Evolutionary conservation across 2,113 vertebrate species (phyloP), one percentile per base, ranked within the genome.

Genomic region (Aphyosemion australe): DNA sequence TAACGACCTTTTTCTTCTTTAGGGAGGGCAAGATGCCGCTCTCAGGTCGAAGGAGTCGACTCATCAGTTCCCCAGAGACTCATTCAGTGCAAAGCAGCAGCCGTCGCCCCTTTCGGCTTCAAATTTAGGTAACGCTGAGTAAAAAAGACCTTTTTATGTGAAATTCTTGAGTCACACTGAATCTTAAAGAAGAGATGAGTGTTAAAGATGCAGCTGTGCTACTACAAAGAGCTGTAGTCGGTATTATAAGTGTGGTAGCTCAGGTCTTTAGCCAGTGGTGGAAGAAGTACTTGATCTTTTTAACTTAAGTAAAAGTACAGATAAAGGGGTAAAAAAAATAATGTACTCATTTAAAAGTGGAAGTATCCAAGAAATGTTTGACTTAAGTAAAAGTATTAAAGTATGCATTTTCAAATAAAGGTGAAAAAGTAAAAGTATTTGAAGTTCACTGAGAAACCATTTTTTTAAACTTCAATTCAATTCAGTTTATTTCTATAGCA

Each of bases 71-170:
- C 54, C 72, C 61, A 65, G 54, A 73, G 73, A 80, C 50, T 69
- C 85, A 61, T 76, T 57, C 58, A 63, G 62, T 61, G 58, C 65
- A 11, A 84, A 85, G 43, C 86, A 83, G 49, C 86, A 74, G 64
- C 43, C 61, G 5, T 43, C 68, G 0, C 34, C 75, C 3, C 31
- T 70, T 10, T 66, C 80, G n/a, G 73, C 72, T 69, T 61, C 82
- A 21, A 86, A 71, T 70, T 70, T 85, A 14, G 88, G 88, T 90
- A 90, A 77, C 65, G 66, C 75, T 74, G 58, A 84, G 58, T 81
- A 26, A 87, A 67, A 0, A 62, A 67, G 10, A 76, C 56, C 65
- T 37, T 55, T 49, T 61, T n/a, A 61, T 54, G 39, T 72, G 45
- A 58, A 68, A 58, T 18, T 13, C 18, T n/a, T 76, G 42, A 71